phyloP scores from a whole-genome alignment of 2,888 invertebrate species.

The Drosophila atripex region DNA sequence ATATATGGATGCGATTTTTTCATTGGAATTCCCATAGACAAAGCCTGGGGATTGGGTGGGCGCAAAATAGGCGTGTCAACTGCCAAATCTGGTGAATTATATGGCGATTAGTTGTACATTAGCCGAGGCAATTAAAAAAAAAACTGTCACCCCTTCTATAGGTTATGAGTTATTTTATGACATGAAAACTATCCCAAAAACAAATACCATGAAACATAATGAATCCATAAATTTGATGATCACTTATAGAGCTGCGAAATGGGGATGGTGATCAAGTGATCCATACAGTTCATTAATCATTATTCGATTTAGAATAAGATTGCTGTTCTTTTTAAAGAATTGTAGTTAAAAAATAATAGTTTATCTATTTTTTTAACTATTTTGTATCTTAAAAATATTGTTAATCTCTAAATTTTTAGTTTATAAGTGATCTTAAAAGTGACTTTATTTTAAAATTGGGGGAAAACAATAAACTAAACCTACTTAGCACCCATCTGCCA shows the following conservation, averaged over 20 bases:
- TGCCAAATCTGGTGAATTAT: constrained; percentile 39
- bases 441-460: not conserved
- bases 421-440: not conserved
- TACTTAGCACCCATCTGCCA: constrained; percentile 26
- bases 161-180: constrained; percentile 2
- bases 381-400: no score
- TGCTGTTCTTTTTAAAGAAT: no score
- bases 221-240: not conserved
- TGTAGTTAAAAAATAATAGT: no score
- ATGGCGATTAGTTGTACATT: constrained; percentile 31
- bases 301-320: not conserved
- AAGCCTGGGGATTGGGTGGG: constrained; percentile 9
- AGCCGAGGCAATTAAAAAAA: constrained; percentile 25
- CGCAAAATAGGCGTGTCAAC: constrained; percentile 31
- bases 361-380: no score
- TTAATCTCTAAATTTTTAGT: not conserved
- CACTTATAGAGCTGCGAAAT: not conserved
- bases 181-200: constrained; percentile 7
- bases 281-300: not conserved
- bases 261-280: constrained; percentile 1
- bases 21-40: constrained; percentile 17
- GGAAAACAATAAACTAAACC: not conserved
- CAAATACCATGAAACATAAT: not conserved
- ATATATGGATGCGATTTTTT: constrained; percentile 55
- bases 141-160: not conserved